phyloP scores from a whole-genome alignment of 2,113 vertebrate species.

The Scomber japonicus region DNA sequence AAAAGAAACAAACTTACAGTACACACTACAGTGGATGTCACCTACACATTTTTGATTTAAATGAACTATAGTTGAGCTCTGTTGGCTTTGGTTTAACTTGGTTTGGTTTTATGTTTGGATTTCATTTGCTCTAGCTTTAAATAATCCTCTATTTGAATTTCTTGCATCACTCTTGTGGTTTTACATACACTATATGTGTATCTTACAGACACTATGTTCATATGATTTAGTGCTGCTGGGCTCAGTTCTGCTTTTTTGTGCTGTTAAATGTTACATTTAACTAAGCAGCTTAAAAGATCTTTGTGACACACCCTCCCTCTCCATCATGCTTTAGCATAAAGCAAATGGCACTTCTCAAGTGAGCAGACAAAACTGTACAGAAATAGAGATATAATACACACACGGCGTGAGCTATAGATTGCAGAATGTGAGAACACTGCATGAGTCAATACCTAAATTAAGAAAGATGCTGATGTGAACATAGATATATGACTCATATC shows the following conservation, averaged over 20 bases:
- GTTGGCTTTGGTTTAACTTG: neutral
- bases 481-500: slow-evolving; percentile 77
- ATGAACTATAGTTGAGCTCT: neutral
- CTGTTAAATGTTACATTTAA: slow-evolving; percentile 19
- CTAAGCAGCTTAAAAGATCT: slow-evolving; percentile 15
- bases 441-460: slow-evolving; percentile 81
- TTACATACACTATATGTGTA: neutral
- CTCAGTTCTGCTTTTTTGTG: neutral
- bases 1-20: too few relatives aligned
- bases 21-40: too few relatives aligned
- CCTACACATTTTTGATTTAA: too few relatives aligned
- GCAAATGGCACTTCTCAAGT: slow-evolving; percentile 59
- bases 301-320: slow-evolving; percentile 31
- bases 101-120: slow-evolving; percentile 1
- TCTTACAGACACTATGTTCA: neutral
- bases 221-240: slow-evolving; percentile 1
- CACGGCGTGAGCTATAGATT: slow-evolving; percentile 68
- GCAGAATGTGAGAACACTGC: slow-evolving; percentile 68
- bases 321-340: slow-evolving; percentile 63
- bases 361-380: slow-evolving; percentile 66
- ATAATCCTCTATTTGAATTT: slow-evolving; percentile 11
- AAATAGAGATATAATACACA: slow-evolving; percentile 77
- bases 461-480: slow-evolving; percentile 84
- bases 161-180: slow-evolving; percentile 5
- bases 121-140: neutral